Evolutionary conservation across 2,888 invertebrate species (phyloP), one percentile per base, ranked within the genome.

Genomic region (Drosophila bunnanda): DNA sequence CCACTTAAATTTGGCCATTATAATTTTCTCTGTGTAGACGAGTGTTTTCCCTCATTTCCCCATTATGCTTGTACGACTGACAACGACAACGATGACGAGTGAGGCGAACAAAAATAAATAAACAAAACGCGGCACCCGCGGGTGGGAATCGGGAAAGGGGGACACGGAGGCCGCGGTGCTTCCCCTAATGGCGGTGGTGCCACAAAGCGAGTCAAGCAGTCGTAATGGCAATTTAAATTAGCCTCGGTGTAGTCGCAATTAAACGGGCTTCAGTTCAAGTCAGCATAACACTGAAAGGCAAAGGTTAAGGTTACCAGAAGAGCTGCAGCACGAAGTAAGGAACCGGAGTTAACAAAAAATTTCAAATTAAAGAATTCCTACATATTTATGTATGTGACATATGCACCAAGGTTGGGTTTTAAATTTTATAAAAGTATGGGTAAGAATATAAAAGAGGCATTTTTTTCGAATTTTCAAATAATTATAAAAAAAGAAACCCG

Each of bases 191-290:
- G 43, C 10, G 55, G 57, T 50, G 56, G 38, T 59, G 41, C 20
- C 48, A 66, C 59, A 76, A 72, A 62, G 28, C 41, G 53, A 65
- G 66, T 56, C 71, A 58, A 50, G 44, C 53, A 36, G 53, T 61
- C 68, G 82, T 82, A 83, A 88, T 75, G 71, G 68, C 70, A 82
- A 80, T 76, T 85, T 78, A 78, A 80, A 80, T 82, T 69, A 55
- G 75, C 69, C 80, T 58, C 57, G 76, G 76, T 57, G 76, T 36
- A 55, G 57, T 36, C 66, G 73, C 83, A 88, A 85, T 82, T 88
- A 82, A 75, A 72, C 48, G 70, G 58, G 48, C 57, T 67, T 50
- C 55, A 66, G 38, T 57, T 59, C 38, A 46, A 62, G 61, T 52
- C 9, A 41, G 30, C 46, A 44, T 28, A 65, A 34, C 54, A 61